Percentiles rank a stretch among this genome's conserved stretches.
These are phyloP conservation scores for Chlorodrepanis virens DNA, from an alignment of 2,113 vertebrate species.

Conservation along the genomic window DNA sequence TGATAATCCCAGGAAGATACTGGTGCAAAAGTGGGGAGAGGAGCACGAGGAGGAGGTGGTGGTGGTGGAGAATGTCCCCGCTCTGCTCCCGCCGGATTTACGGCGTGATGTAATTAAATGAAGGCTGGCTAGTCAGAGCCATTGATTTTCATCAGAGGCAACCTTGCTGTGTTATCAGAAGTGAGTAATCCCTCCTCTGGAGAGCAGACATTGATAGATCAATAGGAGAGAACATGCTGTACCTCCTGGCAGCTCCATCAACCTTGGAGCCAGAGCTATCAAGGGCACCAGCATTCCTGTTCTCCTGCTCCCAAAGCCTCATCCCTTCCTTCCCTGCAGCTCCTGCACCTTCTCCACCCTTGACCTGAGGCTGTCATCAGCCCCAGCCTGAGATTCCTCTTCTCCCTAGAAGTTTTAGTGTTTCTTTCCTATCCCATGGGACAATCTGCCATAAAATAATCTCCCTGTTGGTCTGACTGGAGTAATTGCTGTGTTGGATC, in stretches of 20 bases:
- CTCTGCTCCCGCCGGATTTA: neutral
- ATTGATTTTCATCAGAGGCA: slow-evolving; percentile 70
- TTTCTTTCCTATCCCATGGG: neutral
- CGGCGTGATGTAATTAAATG: slow-evolving; percentile 52
- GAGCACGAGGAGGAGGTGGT: neutral
- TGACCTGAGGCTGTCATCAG: neutral
- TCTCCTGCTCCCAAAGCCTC: neutral
- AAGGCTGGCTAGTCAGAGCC: slow-evolving; percentile 14
- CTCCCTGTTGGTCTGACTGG: neutral
- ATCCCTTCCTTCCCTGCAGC: neutral
- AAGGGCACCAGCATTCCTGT: slow-evolving; percentile 9
- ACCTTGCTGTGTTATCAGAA: slow-evolving; percentile 69
- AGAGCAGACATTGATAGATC: slow-evolving; percentile 68
- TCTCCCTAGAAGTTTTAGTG: neutral
- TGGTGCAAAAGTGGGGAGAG: neutral
- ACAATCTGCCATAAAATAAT: neutral
- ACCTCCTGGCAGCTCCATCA: slow-evolving; percentile 62
- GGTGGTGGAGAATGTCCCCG: neutral
- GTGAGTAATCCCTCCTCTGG: slow-evolving; percentile 64
- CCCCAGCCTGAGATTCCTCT: neutral
- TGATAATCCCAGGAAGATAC: neutral
- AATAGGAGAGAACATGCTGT: slow-evolving; percentile 62
- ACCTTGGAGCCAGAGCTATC: slow-evolving; percentile 29
- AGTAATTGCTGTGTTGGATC: neutral
- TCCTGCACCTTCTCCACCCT: neutral